phyloP scores from a whole-genome alignment of 2,113 vertebrate species.

The Sinosuthora webbiana region DNA sequence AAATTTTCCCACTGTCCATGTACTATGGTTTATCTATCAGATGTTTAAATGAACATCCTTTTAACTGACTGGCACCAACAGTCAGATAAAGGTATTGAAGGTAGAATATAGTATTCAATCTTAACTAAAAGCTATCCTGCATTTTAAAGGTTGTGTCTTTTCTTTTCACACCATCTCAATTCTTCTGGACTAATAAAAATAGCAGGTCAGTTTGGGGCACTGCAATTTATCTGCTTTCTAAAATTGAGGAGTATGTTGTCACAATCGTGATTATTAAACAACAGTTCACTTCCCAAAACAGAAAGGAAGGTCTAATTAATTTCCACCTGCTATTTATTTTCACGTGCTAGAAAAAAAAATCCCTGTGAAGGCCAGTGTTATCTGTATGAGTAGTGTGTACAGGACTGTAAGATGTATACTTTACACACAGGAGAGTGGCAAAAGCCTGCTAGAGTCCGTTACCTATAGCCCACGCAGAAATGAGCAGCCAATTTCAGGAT shows the following conservation, averaged over 20 bases:
- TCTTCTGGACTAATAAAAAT: conserved; percentile 30
- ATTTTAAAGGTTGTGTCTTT: not conserved
- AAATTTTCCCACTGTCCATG: not conserved
- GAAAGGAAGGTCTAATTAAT: conserved; percentile 25
- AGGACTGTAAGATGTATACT: not conserved
- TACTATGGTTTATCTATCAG: not conserved
- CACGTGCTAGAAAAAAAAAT: not conserved
- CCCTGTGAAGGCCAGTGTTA: not conserved
- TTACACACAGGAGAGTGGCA: not conserved
- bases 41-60: conserved; percentile 14
- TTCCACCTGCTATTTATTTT: conserved; percentile 44
- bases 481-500: conserved; percentile 42
- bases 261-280: conserved; percentile 27
- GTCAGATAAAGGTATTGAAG: conserved; percentile 3
- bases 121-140: not conserved
- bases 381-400: not conserved
- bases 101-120: not conserved
- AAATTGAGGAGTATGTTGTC: conserved; percentile 33
- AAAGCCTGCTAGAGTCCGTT: not conserved
- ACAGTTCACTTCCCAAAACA: conserved; percentile 34
- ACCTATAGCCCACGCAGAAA: conserved; percentile 22
- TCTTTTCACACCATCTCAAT: not conserved
- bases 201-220: not conserved
- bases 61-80: conserved; percentile 24
- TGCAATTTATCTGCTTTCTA: conserved; percentile 40